Base-by-base conservation (phyloP, 2,797 vertebrate genomes). In the Gadopsis bispinosus region DNA sequence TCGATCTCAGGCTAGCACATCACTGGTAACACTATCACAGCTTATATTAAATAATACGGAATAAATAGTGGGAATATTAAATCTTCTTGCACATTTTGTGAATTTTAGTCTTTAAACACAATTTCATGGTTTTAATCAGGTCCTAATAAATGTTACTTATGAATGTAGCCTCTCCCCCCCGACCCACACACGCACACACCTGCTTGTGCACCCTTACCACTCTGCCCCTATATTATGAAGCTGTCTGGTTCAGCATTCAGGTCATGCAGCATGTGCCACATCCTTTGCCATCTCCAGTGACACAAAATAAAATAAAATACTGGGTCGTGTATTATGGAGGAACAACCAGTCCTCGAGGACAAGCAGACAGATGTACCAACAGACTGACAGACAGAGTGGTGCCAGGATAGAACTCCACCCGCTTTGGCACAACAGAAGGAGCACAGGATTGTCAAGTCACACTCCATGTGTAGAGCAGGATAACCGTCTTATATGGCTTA, bases 341-440 rank as follows among this genome's bases (percentile, higher is more conserved):
- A 59, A 73, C 58, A 50, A 80, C 62, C 45, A 33, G 77, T 77
- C 75, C 78, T 84, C 3, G 17, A 72, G 78, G 84, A 89, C 76
- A 50, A 45, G 77, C 70, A 71, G 77, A 81, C 85, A 83, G 77
- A 81, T 83, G 84, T 45, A 87, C 39, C 71, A 85, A 86, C 84
- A 89, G 78, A 81, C 81, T 51, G 78, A 85, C 80, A 79, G 87
- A 90, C 75, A 79, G 69, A 84, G 55, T 59, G 83, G 87, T 89
- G 88, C 83, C 87, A 80, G 75, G 45, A 66, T 75, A 14, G 69
- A 78, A 79, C 81, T 61, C 85, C 83, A 58, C 69, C 80, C 77
- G 77, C 66, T 66, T 56, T 84, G 83, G 81, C 76, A 63, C 54
- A 48, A 69, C 74, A 83, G 60, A 62, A 64, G 66, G 58, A 80